Evolutionary conservation across 2,888 invertebrate species (phyloP).

Genomic region (Blomia tropicalis): DNA sequence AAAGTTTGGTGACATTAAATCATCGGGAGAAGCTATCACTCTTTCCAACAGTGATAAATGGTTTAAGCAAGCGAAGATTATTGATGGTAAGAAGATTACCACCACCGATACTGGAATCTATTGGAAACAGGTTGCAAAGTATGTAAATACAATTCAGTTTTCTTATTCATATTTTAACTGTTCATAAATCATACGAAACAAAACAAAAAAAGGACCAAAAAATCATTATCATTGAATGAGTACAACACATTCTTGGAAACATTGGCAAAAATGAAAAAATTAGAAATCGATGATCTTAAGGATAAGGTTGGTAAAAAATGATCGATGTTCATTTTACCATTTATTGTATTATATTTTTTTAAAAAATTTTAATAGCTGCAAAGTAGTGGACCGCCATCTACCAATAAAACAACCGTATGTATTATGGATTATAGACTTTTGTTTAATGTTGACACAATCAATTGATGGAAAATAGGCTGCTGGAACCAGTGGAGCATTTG

Average conservation of each 20-base stretch:
- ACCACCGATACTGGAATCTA: conserved; percentile 78
- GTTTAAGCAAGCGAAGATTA: conserved; percentile 73
- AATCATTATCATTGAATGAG: conserved; percentile 49
- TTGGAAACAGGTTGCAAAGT: conserved; percentile 66
- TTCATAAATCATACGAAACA: neutral
- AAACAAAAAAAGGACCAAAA: conserved; percentile 29
- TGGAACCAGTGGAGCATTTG: conserved; percentile 44
- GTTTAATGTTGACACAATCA: neutral
- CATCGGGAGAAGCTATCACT: conserved; percentile 66
- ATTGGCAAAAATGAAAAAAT: conserved; percentile 62
- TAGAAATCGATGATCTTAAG: conserved; percentile 60
- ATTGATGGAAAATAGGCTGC: conserved; percentile 27
- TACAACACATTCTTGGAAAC: conserved; percentile 72
- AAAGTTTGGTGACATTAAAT: conserved; percentile 69
- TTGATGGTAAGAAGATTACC: conserved; percentile 61
- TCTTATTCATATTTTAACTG: conserved; percentile 18
- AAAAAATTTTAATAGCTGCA: conserved; percentile 18
- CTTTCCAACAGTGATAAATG: conserved; percentile 82
- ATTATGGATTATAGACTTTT: neutral
- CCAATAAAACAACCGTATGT: conserved; percentile 31
- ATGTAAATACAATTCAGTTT: conserved; percentile 32
- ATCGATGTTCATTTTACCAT: neutral
- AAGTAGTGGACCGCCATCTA: conserved; percentile 51
- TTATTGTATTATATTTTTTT: neutral
- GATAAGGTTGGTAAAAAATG: conserved; percentile 45